phyloP scores from a whole-genome alignment of 37 sponge, comb jelly and placozoan species.

The Bolinopsis microptera region DNA sequence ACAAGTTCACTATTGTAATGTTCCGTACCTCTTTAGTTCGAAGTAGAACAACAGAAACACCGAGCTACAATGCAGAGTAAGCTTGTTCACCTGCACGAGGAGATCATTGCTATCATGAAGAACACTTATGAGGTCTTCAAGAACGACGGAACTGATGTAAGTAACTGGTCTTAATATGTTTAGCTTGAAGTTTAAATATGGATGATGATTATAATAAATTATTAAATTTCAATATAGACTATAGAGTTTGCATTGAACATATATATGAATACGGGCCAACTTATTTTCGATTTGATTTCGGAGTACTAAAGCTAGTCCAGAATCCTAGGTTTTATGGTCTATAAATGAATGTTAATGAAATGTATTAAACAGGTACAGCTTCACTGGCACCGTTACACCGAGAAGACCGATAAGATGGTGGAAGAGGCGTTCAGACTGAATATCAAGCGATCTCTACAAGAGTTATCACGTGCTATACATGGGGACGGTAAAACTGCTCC shows the following conservation, averaged over 20 bases:
- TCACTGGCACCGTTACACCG: conserved; percentile 89
- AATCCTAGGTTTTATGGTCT: no score
- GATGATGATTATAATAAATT: no score
- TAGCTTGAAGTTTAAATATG: not conserved
- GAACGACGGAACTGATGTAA: conserved; percentile 53
- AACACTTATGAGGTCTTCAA: conserved; percentile 73
- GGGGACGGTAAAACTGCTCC: conserved; percentile 93
- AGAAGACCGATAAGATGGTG: conserved; percentile 88
- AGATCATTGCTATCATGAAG: conserved; percentile 77
- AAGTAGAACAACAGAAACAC: conserved; percentile 83
- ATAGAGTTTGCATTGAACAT: no score
- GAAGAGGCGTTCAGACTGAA: conserved; percentile 96
- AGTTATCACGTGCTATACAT: conserved; percentile 82
- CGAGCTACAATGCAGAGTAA: conserved; percentile 68
- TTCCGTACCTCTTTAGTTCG: no score
- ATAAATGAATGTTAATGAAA: no score
- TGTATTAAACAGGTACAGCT: conserved; percentile 56
- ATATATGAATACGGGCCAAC: no score
- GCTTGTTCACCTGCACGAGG: conserved; percentile 76
- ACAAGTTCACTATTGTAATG: no score
- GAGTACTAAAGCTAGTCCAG: no score
- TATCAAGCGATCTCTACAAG: conserved; percentile 96
- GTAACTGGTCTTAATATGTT: not conserved
- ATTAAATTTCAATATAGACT: no score
- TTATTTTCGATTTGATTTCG: no score